Percentiles rank a stretch among this genome's conserved stretches.
These are phyloP conservation scores for Apamea sordens DNA, from an alignment of 2,888 invertebrate species.

Conservation along the genomic window DNA sequence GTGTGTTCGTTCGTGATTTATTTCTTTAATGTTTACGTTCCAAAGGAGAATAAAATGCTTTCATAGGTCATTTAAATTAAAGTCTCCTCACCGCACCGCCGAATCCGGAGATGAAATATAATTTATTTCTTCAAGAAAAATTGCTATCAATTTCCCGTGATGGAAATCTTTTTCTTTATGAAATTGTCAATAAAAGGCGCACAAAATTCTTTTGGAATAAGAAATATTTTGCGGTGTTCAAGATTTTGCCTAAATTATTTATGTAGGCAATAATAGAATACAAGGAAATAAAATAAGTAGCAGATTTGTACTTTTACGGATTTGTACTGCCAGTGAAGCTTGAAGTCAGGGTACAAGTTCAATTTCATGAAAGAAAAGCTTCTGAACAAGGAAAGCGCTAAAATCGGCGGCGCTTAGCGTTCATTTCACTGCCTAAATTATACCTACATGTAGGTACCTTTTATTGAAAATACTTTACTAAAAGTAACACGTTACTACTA, in stretches of 20 bases:
- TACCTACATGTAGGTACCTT: not conserved
- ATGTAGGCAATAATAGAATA: constrained; percentile 42
- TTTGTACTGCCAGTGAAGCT: constrained; percentile 8
- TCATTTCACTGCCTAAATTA: not conserved
- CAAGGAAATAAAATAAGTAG: constrained; percentile 17
- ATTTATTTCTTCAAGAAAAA: constrained; percentile 80
- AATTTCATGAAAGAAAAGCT: constrained; percentile 12
- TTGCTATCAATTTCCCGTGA: constrained; percentile 82
- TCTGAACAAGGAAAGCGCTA: not conserved
- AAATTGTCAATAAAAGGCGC: constrained; percentile 83
- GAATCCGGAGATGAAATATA: constrained; percentile 81
- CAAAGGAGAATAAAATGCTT: constrained; percentile 58
- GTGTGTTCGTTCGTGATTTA: constrained; percentile 51
- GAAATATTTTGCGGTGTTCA: constrained; percentile 72
- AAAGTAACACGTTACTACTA: not conserved
- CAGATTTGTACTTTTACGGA: constrained; percentile 14
- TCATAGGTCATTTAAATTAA: constrained; percentile 71
- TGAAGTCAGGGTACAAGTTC: constrained; percentile 6
- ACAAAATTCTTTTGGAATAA: constrained; percentile 75
- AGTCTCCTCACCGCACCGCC: constrained; percentile 68
- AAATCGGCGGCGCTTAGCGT: not conserved
- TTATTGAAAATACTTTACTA: not conserved
- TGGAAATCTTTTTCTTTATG: constrained; percentile 81
- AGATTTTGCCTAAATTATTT: constrained; percentile 69
- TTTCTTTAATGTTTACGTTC: constrained; percentile 51